A percentile compares a stretch with the other conserved stretches of the same genome.
Conservation (phyloP, 2,113 vertebrate genomes). For the Microtus montanus region DNA sequence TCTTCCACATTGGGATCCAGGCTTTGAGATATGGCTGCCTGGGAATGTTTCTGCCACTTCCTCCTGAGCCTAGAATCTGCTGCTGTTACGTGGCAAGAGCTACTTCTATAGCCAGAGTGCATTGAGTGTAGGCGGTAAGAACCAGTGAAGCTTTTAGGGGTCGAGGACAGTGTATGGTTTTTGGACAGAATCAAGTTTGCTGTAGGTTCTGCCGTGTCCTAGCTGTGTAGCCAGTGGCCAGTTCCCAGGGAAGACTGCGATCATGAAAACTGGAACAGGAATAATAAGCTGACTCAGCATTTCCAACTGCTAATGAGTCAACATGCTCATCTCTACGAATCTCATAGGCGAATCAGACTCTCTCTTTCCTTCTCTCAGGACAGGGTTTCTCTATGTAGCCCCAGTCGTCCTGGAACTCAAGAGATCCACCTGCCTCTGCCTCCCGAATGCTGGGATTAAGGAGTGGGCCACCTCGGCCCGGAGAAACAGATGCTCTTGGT, state of each 20-base stretch:
- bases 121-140: not conserved
- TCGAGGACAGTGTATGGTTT: not conserved
- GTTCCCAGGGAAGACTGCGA: not conserved
- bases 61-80: not conserved
- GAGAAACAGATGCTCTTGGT: not conserved
- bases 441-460: not conserved
- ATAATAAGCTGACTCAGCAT: not conserved
- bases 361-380: not conserved
- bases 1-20: not conserved
- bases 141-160: not conserved
- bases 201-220: not conserved
- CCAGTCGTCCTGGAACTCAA: not conserved
- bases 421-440: not conserved
- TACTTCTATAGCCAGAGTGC: not conserved
- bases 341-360: not conserved
- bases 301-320: not conserved
- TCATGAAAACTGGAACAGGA: not conserved
- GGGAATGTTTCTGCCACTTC: not conserved
- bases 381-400: not conserved
- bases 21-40: not conserved
- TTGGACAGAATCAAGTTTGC: not conserved
- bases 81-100: not conserved
- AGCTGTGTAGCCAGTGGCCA: not conserved
- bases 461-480: accelerated
- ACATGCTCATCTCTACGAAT: not conserved